Conservation (phyloP, 2,888 invertebrate genomes). For the Metacarcinus magister region DNA sequence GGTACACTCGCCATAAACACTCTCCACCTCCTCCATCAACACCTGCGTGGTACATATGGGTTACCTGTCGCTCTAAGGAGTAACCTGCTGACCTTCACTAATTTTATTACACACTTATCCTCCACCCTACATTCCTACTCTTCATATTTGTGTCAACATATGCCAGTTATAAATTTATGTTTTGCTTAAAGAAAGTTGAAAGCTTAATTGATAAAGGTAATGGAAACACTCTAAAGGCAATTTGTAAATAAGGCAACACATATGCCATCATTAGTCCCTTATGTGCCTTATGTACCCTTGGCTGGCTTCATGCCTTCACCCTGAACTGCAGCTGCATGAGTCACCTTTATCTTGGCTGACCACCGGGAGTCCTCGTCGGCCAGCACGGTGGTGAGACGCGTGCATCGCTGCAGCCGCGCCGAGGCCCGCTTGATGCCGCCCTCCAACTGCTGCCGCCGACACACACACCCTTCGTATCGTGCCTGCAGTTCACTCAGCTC, state of each 20-base stretch:
- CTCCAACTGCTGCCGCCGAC: conserved; percentile 81
- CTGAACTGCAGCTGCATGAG: background rate
- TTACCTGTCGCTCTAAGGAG: background rate
- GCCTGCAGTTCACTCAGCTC: conserved; percentile 80
- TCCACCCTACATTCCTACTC: background rate
- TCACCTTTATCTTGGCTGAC: conserved; percentile 79
- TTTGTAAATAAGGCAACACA: no score
- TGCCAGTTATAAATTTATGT: background rate
- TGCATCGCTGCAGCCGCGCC: conserved; percentile 81
- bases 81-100: background rate
- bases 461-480: conserved; percentile 80
- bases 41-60: conserved; percentile 43
- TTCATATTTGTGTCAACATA: background rate
- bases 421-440: conserved; percentile 81
- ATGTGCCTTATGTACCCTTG: background rate
- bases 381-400: conserved; percentile 81
- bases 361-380: conserved; percentile 81
- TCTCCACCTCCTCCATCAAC: conserved; percentile 76
- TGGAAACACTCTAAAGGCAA: no score
- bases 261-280: no score
- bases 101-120: background rate
- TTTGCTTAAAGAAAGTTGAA: background rate
- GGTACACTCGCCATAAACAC: conserved; percentile 81
- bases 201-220: background rate
- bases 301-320: background rate